Evolutionary conservation across 1,140 invertebrate species (phyloP), one percentile per base, ranked within the genome.

Genomic region (Agrypnia vestita): DNA sequence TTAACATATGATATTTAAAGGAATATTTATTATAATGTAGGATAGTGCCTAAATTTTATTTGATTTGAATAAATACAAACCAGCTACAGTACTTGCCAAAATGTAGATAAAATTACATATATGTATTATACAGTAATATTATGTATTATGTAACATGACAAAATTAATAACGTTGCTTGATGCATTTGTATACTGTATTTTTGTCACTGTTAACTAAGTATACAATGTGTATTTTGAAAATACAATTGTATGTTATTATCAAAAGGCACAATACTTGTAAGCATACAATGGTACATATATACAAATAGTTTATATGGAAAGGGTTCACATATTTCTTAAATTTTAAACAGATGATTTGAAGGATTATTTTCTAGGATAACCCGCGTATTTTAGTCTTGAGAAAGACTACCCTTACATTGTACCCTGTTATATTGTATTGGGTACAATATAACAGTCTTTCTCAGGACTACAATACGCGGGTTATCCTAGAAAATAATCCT

Each of bases 71-170:
- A 35, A 35, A 35, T 35, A 35, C 25, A 11, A 64, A 35, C 61
- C 61, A 64, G 61, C 61, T 64, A 64, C 61, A 35, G 35, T 64
- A 64, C 61, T 64, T 64, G 61, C 61, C 61, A 64, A 64, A 64
- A 35, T 15, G 61, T 64, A 44, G 61, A 64, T 15, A 35, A 64
- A 64, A 13, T 64, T 64, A 35, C 6, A 21, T 25, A 62, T n/a
- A n/a, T n/a, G n/a, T n/a, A n/a, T n/a, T n/a, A 10, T 44, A 44
- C 35, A 1, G 21, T 43, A 13, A 8, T 7, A 64, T 1, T 44
- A 35, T 35, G 6, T 7, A 64, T 1, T 44, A 35, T 35, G 6
- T 35, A 35, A 35, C 6, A 35, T 35, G 25, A 35, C 25, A 35
- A 35, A 35, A 35, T 35, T 35, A 35, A 35, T 35, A 35, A 35